Percentiles rank a stretch among this genome's conserved stretches.
These are phyloP conservation scores for Garrulus glandarius DNA, from an alignment of 2,797 vertebrate species.

Conservation along the genomic window DNA sequence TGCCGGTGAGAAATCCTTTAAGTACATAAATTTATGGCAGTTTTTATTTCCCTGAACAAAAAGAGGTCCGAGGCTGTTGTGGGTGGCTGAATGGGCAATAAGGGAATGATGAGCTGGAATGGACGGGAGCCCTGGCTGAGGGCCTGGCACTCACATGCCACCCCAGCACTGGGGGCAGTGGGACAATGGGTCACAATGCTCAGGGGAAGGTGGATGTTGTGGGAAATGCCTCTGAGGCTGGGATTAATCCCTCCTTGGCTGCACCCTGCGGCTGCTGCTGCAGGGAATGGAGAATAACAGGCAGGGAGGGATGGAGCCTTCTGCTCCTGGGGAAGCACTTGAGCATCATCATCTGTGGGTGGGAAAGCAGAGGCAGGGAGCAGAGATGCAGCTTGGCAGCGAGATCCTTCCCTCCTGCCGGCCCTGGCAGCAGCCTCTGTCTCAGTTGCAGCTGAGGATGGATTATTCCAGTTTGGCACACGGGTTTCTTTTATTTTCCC, in stretches of 20 bases:
- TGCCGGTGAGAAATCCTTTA: slow-evolving; percentile 66
- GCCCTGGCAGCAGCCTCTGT: neutral
- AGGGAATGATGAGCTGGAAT: neutral
- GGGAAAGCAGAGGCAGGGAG: neutral
- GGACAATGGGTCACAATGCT: rapidly evolving
- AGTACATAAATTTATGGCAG: slow-evolving; percentile 58
- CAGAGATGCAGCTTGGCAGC: neutral
- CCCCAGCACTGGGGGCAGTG: neutral
- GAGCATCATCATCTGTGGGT: neutral
- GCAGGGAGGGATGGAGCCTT: neutral
- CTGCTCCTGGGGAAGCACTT: neutral
- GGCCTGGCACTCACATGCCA: neutral
- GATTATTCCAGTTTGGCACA: neutral
- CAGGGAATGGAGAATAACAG: neutral
- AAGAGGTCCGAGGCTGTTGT: neutral
- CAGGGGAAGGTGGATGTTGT: neutral
- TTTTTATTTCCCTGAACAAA: slow-evolving; percentile 29
- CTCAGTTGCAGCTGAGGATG: neutral
- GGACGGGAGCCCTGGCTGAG: neutral
- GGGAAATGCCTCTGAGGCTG: rapidly evolving
- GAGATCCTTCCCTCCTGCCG: neutral
- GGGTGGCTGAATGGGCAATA: neutral
- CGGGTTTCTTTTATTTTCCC: neutral
- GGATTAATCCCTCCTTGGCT: neutral
- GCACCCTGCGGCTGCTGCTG: neutral